These are phyloP conservation scores for Pedicia rivosa DNA, from an alignment of 2,888 invertebrate species.

Conservation along the genomic window DNA sequence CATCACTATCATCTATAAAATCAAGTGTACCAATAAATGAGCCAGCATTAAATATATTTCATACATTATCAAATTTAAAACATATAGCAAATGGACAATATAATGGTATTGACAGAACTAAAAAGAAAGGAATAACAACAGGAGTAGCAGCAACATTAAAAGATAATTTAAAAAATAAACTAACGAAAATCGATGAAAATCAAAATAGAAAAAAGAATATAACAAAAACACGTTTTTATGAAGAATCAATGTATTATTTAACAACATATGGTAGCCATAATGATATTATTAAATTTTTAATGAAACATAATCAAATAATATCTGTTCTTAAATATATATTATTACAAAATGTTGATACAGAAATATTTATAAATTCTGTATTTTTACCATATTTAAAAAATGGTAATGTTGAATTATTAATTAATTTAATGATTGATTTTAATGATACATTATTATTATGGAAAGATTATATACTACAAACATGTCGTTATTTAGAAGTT, in stretches of 20 bases:
- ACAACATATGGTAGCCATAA: slow-evolving; percentile 61
- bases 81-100: slow-evolving; percentile 40
- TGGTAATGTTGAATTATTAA: slow-evolving; percentile 42
- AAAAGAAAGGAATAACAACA: too few species aligned
- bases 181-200: slow-evolving; percentile 27
- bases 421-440: slow-evolving; percentile 44
- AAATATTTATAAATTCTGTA: slow-evolving; percentile 54
- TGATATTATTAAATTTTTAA: slow-evolving; percentile 57
- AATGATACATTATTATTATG: slow-evolving; percentile 51
- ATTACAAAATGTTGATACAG: slow-evolving; percentile 48
- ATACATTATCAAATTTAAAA: slow-evolving; percentile 38
- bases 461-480: slow-evolving; percentile 52
- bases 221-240: slow-evolving; percentile 38
- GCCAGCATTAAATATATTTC: slow-evolving; percentile 42
- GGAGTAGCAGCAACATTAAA: too few species aligned
- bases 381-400: slow-evolving; percentile 50
- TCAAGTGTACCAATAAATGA: slow-evolving; percentile 36
- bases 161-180: slow-evolving; percentile 16
- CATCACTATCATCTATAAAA: slow-evolving; percentile 22
- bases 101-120: too few species aligned
- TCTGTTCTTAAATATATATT: slow-evolving; percentile 55
- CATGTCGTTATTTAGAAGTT: slow-evolving; percentile 55
- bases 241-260: slow-evolving; percentile 71
- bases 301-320: slow-evolving; percentile 50
- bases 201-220: slow-evolving; percentile 16